Percentiles rank a stretch among this genome's conserved stretches.
Conservation (phyloP, 2,888 invertebrate genomes). For the Apodemia mormo region DNA sequence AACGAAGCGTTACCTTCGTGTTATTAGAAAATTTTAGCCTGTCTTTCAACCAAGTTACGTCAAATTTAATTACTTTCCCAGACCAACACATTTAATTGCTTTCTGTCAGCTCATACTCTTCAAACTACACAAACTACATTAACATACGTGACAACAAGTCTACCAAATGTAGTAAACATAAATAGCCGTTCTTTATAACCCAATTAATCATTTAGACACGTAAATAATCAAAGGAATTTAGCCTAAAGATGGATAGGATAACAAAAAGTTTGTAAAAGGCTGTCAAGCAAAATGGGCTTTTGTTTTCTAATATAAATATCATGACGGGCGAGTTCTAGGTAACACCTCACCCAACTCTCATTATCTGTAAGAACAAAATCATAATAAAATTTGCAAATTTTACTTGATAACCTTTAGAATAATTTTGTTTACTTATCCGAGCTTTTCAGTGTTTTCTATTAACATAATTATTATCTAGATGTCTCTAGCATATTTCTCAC, state of each 20-base stretch:
- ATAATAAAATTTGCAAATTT: neutral
- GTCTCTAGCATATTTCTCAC: neutral
- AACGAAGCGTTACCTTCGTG: too few relatives aligned
- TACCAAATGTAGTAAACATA: too few relatives aligned
- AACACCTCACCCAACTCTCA: neutral
- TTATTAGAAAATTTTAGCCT: too few relatives aligned
- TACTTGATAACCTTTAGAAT: neutral
- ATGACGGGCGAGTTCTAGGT: conserved; percentile 1
- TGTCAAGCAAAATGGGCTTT: conserved; percentile 1
- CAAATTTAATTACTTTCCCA: too few relatives aligned
- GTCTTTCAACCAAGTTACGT: too few relatives aligned
- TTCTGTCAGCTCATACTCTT: too few relatives aligned
- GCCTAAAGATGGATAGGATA: neutral
- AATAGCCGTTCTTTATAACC: too few relatives aligned
- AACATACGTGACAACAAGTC: too few relatives aligned
- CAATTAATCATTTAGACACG: too few relatives aligned
- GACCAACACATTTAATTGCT: too few relatives aligned
- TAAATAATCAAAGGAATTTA: too few relatives aligned
- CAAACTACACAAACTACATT: too few relatives aligned
- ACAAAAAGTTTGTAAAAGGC: neutral
- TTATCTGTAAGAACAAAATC: neutral
- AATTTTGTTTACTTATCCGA: neutral
- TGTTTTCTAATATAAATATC: neutral
- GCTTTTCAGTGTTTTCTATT: neutral
- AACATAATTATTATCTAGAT: neutral